Evolutionary conservation across 2,797 vertebrate genomes (phyloP).

Genomic region (Enteromius paludinosus): DNA sequence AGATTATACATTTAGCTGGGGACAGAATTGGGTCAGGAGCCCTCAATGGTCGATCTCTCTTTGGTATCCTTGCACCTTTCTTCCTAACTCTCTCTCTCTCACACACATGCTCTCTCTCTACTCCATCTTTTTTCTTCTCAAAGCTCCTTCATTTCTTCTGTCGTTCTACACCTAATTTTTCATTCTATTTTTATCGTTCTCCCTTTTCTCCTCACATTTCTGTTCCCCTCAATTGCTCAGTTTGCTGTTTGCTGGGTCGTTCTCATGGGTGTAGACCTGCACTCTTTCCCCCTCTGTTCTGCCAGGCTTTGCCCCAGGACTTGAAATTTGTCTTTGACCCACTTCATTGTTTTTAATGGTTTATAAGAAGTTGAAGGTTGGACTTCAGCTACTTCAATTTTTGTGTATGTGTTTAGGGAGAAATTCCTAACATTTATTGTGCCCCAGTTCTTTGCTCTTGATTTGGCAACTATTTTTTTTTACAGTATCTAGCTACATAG

Average conservation of each 20-base stretch:
- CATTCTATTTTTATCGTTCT: conserved; percentile 47
- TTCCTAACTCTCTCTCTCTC: conserved; percentile 32
- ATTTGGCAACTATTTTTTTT: neutral
- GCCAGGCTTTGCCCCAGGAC: conserved; percentile 28
- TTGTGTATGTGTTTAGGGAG: neutral
- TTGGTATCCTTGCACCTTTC: conserved; percentile 53
- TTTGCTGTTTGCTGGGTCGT: conserved; percentile 30
- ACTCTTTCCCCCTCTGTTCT: conserved; percentile 38
- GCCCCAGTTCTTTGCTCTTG: conserved; percentile 14
- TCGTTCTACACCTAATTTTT: conserved; percentile 32
- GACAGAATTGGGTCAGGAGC: conserved; percentile 66
- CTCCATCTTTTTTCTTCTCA: conserved; percentile 35
- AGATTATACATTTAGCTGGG: conserved; percentile 53
- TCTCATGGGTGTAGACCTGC: conserved; percentile 39
- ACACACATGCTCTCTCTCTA: conserved; percentile 21
- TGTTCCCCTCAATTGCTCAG: conserved; percentile 31
- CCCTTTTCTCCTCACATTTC: conserved; percentile 24
- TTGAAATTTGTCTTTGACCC: conserved; percentile 52
- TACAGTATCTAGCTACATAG: neutral
- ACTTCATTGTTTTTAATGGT: conserved; percentile 40
- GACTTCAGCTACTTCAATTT: neutral
- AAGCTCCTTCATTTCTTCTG: conserved; percentile 35
- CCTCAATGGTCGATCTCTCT: conserved; percentile 42
- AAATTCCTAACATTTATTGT: neutral
- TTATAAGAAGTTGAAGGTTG: conserved; percentile 39